A percentile compares a stretch with the other conserved stretches of the same genome.
Evolutionary conservation across 2,797 vertebrate species (phyloP).

Genomic region (Phataginus tricuspis): DNA sequence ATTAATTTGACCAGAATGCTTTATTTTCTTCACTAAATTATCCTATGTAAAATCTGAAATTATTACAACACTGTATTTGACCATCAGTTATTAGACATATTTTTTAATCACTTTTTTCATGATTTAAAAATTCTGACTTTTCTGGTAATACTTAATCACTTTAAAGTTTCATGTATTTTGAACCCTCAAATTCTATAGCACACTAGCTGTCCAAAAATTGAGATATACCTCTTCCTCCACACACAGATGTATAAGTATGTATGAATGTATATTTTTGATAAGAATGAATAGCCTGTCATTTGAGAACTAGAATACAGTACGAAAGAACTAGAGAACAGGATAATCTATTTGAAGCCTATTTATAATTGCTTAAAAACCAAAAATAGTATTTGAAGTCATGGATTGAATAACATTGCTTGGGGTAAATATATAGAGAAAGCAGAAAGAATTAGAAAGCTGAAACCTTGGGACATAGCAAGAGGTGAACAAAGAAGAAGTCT

Average conservation of each 20-base stretch:
- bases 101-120: slow-evolving; percentile 29
- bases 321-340: background rate
- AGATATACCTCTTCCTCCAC: background rate
- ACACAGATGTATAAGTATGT: background rate
- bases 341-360: slow-evolving; percentile 3
- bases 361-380: slow-evolving; percentile 37
- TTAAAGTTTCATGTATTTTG: slow-evolving; percentile 50
- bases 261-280: background rate
- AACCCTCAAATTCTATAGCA: slow-evolving; percentile 1
- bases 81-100: background rate
- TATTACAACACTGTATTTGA: background rate
- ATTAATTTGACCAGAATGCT: background rate
- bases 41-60: background rate
- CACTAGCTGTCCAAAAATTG: background rate
- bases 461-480: background rate
- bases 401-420: background rate
- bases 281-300: background rate
- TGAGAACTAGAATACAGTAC: background rate
- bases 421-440: background rate
- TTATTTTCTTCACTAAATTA: background rate
- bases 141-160: slow-evolving; percentile 33
- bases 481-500: background rate
- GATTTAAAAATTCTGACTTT: slow-evolving; percentile 21
- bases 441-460: background rate
- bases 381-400: background rate